Conservation (phyloP, 2,888 invertebrate species). For the Aphrophora alni region DNA sequence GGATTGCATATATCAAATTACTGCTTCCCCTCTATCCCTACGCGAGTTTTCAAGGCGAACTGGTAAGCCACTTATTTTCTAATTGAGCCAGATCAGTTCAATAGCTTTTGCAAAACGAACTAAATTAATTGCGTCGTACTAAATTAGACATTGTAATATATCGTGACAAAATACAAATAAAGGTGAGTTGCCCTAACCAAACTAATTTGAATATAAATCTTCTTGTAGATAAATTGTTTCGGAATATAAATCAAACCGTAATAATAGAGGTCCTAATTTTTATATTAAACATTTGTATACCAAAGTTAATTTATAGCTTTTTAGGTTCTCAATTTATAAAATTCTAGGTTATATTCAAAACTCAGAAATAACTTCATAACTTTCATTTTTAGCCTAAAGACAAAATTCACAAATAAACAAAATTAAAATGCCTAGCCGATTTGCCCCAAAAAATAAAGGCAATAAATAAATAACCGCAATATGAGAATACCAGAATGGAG, state of each 20-base stretch:
- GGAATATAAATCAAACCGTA: background rate
- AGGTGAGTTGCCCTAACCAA: background rate
- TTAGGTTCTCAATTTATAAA: too few relatives aligned
- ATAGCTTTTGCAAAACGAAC: background rate
- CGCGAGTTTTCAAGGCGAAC: conserved; percentile 25
- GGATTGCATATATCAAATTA: conserved; percentile 36
- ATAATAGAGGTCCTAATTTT: background rate
- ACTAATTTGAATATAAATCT: background rate
- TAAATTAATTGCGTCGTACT: background rate
- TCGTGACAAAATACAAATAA: background rate
- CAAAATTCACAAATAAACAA: too few relatives aligned
- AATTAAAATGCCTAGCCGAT: too few relatives aligned
- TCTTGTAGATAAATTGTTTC: background rate
- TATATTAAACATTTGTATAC: too few relatives aligned
- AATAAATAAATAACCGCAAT: too few relatives aligned
- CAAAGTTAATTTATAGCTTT: too few relatives aligned
- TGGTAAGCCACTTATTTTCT: background rate
- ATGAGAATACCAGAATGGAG: too few relatives aligned
- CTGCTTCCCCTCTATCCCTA: conserved; percentile 23
- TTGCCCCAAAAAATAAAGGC: too few relatives aligned
- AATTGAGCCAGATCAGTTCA: background rate
- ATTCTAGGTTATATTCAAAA: too few relatives aligned
- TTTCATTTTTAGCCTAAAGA: too few relatives aligned
- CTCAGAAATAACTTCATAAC: too few relatives aligned
- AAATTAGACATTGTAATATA: background rate